Base-by-base conservation (phyloP, 1,140 invertebrate genomes). In the Drosophila arawakana region DNA sequence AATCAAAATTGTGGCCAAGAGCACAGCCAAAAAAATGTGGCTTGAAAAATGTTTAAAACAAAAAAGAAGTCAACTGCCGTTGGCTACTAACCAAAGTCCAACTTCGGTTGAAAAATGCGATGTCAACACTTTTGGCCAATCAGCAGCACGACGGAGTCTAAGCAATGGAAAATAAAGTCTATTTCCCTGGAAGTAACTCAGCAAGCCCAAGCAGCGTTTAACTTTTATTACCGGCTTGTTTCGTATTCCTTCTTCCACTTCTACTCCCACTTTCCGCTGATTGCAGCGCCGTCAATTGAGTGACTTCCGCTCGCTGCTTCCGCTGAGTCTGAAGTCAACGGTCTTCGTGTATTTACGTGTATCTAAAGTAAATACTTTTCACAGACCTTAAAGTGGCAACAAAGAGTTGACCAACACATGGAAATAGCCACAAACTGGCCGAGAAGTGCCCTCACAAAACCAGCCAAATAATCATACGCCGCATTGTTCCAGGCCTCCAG, bases 51-150 rank as follows among this genome's bases (percentile, higher is more conserved):
- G 47, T n/a, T 9, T 7, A 54, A 46, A 67, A 61, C 49, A 55
- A 68, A 37, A 34, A 39, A 55, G 13, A 54, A 10, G 18, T 3
- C 78, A 77, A 65, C 46, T 80, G 67, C 76, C 59, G 52, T n/a
- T 15, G 60, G 46, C 43, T 43, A 34, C 44, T 44, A 37, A 58
- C 55, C 15, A 3, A 59, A 59, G 13, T 39, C 63, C 63, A 49
- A 46, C 30, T 41, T 15, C 37, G 52, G 46, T 59, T 59, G 39
- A 41, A 11, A 11, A 41, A 10, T 41, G 35, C 47, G 21, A 25
- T 80, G 80, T 88, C 84, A 88, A 89, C 84, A 88, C 84, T 88
- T 88, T 79, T 83, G 47, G 73, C 83, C 84, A 86, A 86, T 86
- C 80, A 78, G 80, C 68, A 63, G 58, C 54, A 8, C 25, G 30